Evolutionary conservation across 2,113 vertebrate species (phyloP), one percentile per base, ranked within the genome.

Genomic region (Axis porcinus): DNA sequence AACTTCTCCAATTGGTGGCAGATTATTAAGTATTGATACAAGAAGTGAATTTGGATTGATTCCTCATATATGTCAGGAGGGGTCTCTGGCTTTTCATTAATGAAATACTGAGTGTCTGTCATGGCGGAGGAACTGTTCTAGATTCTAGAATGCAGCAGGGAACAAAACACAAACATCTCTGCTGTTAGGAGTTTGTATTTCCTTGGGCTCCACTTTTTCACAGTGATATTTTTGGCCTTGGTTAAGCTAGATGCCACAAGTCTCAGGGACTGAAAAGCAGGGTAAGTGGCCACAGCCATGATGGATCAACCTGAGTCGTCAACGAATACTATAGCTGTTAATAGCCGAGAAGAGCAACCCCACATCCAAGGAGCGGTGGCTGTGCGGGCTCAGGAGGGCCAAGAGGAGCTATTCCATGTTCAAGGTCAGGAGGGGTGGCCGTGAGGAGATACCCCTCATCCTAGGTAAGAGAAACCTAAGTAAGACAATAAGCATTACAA

Each of bases 1-100:
- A 78, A 50, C 21, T 81, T 86, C 84, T 93, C 19, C 30, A 45
- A 27, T 78, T 92, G 54, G 15, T 84, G 10, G 43, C 33, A 58
- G 55, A 60, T 92, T 94, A 70, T 91, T 50, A 52, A 86, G 47
- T 86, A 54, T 45, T 64, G 54, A 79, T 78, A 67, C 6, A 54
- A 45, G 11, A 78, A 93, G 33, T 87, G n/a, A 93, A 83, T 84
- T 90, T 94, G 28, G 60, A 33, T 90, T 78, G 40, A 85, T 36
- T 62, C 16, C 40, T 92, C 27, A 43, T 27, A 8, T 36, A 50
- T 28, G 27, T 6, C 23, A 54, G 28, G 52, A 85, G 47, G 33
- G 28, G 23, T 25, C 19, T 89, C 91, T 95, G 45, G 54, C 74
- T 90, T 7, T 67, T 92, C 3, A 16, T 76, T 78, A 25, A 25